phyloP scores from a whole-genome alignment of 2,888 invertebrate species.

The Machimus rusticus region DNA sequence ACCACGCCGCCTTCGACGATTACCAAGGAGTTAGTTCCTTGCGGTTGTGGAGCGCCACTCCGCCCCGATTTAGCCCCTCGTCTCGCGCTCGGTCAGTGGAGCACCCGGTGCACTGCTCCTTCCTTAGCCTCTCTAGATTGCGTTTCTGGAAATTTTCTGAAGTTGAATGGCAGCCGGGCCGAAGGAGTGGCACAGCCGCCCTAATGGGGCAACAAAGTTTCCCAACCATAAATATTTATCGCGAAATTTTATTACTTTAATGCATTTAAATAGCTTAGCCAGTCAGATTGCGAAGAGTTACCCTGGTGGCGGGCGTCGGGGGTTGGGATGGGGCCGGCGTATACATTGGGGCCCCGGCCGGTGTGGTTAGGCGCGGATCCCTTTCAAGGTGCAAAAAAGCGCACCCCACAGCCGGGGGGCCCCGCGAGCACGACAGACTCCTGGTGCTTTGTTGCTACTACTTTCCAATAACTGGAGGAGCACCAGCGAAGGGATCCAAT shows the following conservation, averaged over 20 bases:
- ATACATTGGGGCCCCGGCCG: not conserved
- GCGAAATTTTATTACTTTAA: conserved; percentile 46
- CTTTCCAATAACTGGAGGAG: conserved; percentile 21
- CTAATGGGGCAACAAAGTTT: conserved; percentile 43
- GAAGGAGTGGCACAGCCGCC: not conserved
- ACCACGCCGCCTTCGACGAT: not conserved
- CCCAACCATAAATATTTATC: conserved; percentile 46
- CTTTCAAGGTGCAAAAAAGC: not conserved
- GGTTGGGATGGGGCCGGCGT: not conserved
- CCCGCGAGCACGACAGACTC: not conserved
- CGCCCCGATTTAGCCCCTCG: not conserved
- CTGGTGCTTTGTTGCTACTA: not conserved
- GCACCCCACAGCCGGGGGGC: not conserved
- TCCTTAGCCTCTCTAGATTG: not conserved
- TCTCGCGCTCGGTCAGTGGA: not conserved
- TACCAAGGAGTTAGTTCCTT: not conserved
- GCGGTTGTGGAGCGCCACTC: not conserved
- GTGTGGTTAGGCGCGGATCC: conserved; percentile 26
- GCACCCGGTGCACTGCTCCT: not conserved
- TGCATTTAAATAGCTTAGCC: conserved; percentile 43
- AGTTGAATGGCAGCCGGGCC: not conserved
- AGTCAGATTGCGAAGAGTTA: conserved; percentile 29
- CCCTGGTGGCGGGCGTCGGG: conserved; percentile 3
- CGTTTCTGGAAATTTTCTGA: not conserved
- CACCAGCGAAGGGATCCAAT: conserved; percentile 22